Evolutionary conservation across 1,140 invertebrate genomes (phyloP).

Genomic region (Apolygus lucorum): DNA sequence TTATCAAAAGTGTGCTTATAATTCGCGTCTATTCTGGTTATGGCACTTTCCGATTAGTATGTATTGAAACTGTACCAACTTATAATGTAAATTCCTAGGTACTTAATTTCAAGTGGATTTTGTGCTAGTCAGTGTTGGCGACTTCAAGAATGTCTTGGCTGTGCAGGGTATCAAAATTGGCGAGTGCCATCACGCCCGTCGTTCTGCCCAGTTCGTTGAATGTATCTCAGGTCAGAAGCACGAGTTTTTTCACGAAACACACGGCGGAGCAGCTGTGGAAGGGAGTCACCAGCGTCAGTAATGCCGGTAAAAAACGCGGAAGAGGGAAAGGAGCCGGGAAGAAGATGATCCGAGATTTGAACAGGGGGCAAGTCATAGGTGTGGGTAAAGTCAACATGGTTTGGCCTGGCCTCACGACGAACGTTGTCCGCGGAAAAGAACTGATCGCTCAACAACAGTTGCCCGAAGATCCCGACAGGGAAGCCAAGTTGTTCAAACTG

Average conservation of each 20-base stretch:
- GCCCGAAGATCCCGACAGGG: conserved; percentile 59
- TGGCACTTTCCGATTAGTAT: too few relatives aligned
- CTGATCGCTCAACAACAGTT: conserved; percentile 58
- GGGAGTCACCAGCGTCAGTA: conserved; percentile 87
- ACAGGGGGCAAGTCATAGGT: conserved; percentile 83
- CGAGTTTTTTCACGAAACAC: conserved; percentile 29
- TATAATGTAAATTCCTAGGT: too few relatives aligned
- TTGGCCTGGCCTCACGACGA: conserved; percentile 86
- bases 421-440: conserved; percentile 68
- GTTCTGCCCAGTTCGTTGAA: background rate
- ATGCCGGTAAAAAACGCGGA: conserved; percentile 88
- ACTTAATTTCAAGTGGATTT: too few relatives aligned
- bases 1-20: too few relatives aligned
- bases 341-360: conserved; percentile 71
- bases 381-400: conserved; percentile 66
- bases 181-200: background rate
- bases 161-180: background rate
- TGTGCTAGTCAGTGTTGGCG: too few relatives aligned
- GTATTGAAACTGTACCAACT: too few relatives aligned
- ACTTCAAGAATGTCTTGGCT: background rate
- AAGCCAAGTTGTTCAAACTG: conserved; percentile 59
- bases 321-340: conserved; percentile 72
- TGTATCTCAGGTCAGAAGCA: background rate
- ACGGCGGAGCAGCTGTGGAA: conserved; percentile 83
- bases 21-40: too few relatives aligned